A percentile compares a stretch with the other conserved stretches of the same genome.
phyloP scores from a whole-genome alignment of 92 coral and sea anemone species.

The Porites evermanni region DNA sequence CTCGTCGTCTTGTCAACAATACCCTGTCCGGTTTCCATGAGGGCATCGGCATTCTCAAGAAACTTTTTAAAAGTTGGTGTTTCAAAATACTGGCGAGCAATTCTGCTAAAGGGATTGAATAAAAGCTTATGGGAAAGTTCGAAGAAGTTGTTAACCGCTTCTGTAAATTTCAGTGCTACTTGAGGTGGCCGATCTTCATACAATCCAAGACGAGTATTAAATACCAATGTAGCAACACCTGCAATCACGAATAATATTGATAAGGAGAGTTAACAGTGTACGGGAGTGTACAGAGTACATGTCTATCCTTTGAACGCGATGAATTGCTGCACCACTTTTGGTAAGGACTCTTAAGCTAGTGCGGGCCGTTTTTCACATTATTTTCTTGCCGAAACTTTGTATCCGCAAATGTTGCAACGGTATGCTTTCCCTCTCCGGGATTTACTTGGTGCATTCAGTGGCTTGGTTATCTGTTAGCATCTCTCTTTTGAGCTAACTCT shows the following conservation, averaged over 20 bases:
- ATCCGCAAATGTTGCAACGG: too few species aligned
- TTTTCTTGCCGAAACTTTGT: too few species aligned
- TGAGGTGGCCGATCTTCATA: constrained; percentile 32
- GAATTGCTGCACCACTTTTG: too few species aligned
- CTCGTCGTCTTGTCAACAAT: constrained; percentile 33
- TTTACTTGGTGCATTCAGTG: too few species aligned
- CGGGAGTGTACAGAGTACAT: too few species aligned
- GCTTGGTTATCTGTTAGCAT: too few species aligned
- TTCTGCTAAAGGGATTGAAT: constrained; percentile 20
- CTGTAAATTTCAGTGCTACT: constrained; percentile 43
- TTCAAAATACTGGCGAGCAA: neutral
- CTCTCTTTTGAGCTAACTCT: too few species aligned
- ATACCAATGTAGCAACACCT: constrained; percentile 51
- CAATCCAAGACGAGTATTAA: neutral
- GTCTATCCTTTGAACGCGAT: too few species aligned
- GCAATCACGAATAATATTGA: neutral
- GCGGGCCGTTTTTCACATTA: too few species aligned
- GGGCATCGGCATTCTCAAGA: constrained; percentile 32
- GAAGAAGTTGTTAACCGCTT: constrained; percentile 44
- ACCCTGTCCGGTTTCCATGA: constrained; percentile 40
- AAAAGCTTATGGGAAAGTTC: constrained; percentile 36
- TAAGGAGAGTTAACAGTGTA: too few species aligned
- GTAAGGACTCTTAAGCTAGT: too few species aligned
- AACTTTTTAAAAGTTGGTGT: constrained; percentile 53
- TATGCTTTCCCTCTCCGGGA: too few species aligned